Percentiles rank a stretch among this genome's conserved stretches.
phyloP scores from a whole-genome alignment of 1,140 invertebrate genomes.

The Philotrypesis tridentata region DNA sequence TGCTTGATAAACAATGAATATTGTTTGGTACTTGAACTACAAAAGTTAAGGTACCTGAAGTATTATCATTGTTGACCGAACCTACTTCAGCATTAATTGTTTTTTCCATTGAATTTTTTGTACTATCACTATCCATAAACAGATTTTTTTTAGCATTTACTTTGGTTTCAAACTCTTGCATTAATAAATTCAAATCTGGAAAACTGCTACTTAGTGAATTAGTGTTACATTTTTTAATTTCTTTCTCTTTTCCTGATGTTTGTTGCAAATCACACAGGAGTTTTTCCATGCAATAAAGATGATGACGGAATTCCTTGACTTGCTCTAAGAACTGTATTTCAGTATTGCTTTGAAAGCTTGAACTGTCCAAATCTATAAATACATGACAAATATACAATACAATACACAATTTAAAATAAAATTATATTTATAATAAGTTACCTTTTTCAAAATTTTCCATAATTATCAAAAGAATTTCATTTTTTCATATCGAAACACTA shows the following conservation, averaged over 20 bases:
- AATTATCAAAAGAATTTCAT: slow-evolving; percentile 6
- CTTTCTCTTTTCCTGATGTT: not conserved
- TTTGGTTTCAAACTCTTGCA: slow-evolving; percentile 9
- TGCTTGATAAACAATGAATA: not conserved
- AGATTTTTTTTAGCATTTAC: slow-evolving; percentile 8
- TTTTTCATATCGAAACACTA: not conserved
- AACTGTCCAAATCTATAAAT: not conserved
- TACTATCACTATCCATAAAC: not conserved
- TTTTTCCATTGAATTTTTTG: not conserved
- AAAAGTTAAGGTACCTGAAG: slow-evolving; percentile 12
- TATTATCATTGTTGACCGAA: not conserved
- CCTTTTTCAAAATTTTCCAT: slow-evolving; percentile 24
- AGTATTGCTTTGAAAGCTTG: slow-evolving; percentile 12
- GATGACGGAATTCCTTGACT: slow-evolving; percentile 20
- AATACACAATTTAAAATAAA: not conserved
- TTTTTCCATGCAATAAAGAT: slow-evolving; percentile 35
- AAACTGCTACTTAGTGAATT: slow-evolving; percentile 18
- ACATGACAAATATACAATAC: not conserved
- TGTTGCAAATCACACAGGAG: slow-evolving; percentile 1
- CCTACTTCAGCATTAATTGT: not conserved
- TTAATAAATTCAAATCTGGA: slow-evolving; percentile 1
- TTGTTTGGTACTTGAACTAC: slow-evolving; percentile 20
- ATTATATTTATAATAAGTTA: slow-evolving; percentile 18
- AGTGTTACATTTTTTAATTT: not conserved
- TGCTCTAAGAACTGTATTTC: slow-evolving; percentile 34